A percentile compares a stretch with the other conserved stretches of the same genome.
These are phyloP conservation scores for Lordiphosa fenestrarum DNA, from an alignment of 2,888 invertebrate species.

Conservation along the genomic window DNA sequence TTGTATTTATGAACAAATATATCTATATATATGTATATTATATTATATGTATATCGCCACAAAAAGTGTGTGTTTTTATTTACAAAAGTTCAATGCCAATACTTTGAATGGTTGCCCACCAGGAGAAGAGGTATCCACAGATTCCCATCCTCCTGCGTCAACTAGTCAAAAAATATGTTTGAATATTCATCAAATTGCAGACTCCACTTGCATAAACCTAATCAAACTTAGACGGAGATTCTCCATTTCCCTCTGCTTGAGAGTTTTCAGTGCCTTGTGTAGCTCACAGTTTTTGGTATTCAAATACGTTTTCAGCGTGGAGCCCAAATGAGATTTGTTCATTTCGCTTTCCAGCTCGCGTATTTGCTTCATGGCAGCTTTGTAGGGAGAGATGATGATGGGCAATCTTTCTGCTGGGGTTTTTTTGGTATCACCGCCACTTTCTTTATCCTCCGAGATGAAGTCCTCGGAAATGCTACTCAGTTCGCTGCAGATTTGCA, in stretches of 20 bases:
- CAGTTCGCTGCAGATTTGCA: constrained; percentile 43
- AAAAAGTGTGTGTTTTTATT: constrained; percentile 19
- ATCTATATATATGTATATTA: constrained; percentile 27
- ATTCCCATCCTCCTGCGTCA: not conserved
- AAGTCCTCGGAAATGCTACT: constrained; percentile 20
- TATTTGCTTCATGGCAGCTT: constrained; percentile 36
- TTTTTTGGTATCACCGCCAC: constrained; percentile 38
- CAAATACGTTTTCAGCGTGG: constrained; percentile 48
- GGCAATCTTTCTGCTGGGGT: not conserved
- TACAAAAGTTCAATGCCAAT: not conserved
- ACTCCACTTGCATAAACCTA: constrained; percentile 14
- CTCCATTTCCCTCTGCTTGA: constrained; percentile 42
- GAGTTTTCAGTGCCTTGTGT: constrained; percentile 31
- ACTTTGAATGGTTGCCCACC: constrained; percentile 1
- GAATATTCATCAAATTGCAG: not conserved
- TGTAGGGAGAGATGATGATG: constrained; percentile 5
- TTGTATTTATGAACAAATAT: constrained; percentile 38
- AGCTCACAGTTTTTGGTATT: constrained; percentile 60
- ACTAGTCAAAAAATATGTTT: constrained; percentile 1
- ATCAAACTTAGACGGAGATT: constrained; percentile 40
- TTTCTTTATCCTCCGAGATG: constrained; percentile 20
- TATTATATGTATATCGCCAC: constrained; percentile 29
- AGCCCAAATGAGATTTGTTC: constrained; percentile 28
- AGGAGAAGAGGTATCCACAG: not conserved
- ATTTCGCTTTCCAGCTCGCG: constrained; percentile 46